Percentiles rank a stretch among this genome's conserved stretches.
These are phyloP conservation scores for Eueremaeus valkanovi DNA, from an alignment of 2,888 invertebrate genomes.

Conservation along the genomic window DNA sequence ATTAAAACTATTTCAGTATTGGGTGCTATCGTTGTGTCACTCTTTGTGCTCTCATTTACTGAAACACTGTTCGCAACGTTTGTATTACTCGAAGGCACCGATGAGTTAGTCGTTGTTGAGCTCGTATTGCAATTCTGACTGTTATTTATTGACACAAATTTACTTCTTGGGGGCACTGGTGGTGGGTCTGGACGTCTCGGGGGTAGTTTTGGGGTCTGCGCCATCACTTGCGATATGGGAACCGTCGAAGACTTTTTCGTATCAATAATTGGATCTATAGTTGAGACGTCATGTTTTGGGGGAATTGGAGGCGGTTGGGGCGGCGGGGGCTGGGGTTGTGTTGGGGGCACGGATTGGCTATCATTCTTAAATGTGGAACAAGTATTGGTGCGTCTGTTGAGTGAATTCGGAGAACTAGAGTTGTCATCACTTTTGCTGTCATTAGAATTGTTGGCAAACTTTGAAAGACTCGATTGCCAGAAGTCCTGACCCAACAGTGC, in stretches of 20 bases:
- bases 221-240: slow-evolving; percentile 9
- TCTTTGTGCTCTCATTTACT: not conserved
- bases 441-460: not conserved
- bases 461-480: slow-evolving; percentile 50
- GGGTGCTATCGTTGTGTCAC: not conserved
- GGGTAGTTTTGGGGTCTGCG: not conserved
- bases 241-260: slow-evolving; percentile 37
- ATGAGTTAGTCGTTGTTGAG: not conserved
- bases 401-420: slow-evolving; percentile 7
- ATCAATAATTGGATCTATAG: slow-evolving; percentile 25
- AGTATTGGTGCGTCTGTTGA: not conserved
- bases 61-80: not conserved
- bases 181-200: slow-evolving; percentile 23
- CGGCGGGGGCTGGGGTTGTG: too few relatives aligned
- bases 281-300: slow-evolving; percentile 40
- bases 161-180: slow-evolving; percentile 34
- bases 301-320: slow-evolving; percentile 41
- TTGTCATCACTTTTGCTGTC: slow-evolving; percentile 27
- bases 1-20: slow-evolving; percentile 30
- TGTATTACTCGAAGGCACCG: not conserved
- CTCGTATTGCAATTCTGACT: not conserved
- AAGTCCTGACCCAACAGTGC: slow-evolving; percentile 69
- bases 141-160: not conserved
- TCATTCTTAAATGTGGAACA: slow-evolving; percentile 26
- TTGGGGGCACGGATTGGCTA: not conserved